Evolutionary conservation across 2,888 invertebrate species (phyloP).

Genomic region (Diarsia dahlii): DNA sequence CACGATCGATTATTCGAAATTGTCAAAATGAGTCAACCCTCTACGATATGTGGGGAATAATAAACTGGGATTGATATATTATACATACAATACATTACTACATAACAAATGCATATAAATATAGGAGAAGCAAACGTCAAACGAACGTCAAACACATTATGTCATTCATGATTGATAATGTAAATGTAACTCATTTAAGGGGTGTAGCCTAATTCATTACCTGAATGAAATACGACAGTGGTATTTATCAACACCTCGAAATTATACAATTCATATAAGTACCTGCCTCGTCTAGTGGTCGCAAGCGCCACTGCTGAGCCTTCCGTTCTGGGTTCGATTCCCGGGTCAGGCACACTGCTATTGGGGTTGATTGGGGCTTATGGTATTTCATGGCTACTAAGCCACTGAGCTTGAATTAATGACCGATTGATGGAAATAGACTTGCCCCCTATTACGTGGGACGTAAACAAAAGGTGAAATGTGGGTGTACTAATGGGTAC

Average conservation of each 20-base stretch:
- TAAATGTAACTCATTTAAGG: slow-evolving; percentile 9
- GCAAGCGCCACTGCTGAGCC: too few species aligned
- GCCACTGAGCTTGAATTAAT: too few species aligned
- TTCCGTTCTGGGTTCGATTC: too few species aligned
- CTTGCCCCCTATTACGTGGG: too few species aligned
- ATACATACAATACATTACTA: slow-evolving; percentile 36
- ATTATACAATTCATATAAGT: too few species aligned
- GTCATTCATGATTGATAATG: not conserved
- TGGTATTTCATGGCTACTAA: too few species aligned
- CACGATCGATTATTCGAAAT: slow-evolving; percentile 57
- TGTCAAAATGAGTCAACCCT: slow-evolving; percentile 43
- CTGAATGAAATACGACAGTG: not conserved
- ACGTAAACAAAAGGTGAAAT: too few species aligned
- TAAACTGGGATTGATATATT: slow-evolving; percentile 44
- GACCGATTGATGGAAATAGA: too few species aligned
- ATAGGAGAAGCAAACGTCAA: slow-evolving; percentile 19
- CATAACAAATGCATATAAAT: not conserved
- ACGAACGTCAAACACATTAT: slow-evolving; percentile 8
- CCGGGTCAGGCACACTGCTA: too few species aligned
- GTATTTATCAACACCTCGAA: not conserved
- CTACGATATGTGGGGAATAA: slow-evolving; percentile 44
- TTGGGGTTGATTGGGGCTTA: too few species aligned
- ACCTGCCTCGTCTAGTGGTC: too few species aligned
- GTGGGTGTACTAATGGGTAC: too few species aligned
- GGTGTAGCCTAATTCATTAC: slow-evolving; percentile 2